Percentiles rank a stretch among this genome's conserved stretches.
These are phyloP conservation scores for Crossaster papposus DNA, from an alignment of 53 echinoderm and acorn worm species.

Conservation along the genomic window DNA sequence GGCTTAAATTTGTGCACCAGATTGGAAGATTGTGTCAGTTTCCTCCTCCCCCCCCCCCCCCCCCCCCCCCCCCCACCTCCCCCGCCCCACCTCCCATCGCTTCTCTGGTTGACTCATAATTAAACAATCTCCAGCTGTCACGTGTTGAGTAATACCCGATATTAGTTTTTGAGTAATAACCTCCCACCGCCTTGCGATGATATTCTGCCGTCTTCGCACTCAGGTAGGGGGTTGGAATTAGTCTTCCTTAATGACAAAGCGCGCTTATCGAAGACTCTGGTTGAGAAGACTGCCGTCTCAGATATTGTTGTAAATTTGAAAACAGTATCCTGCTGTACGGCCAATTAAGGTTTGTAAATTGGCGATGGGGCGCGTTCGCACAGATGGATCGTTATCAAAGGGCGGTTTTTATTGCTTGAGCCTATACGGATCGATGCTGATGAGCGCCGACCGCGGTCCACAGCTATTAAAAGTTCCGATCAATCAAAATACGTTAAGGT, in stretches of 20 bases:
- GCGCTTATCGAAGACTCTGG: not conserved
- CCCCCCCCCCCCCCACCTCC: not conserved
- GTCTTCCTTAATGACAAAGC: not conserved
- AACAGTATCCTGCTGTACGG: not conserved
- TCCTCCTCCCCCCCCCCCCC: not conserved
- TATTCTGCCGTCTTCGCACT: not conserved
- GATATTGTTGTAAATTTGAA: not conserved
- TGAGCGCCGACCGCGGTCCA: not conserved
- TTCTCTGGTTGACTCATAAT: not conserved
- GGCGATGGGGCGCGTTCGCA: not conserved
- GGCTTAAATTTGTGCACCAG: too few relatives aligned
- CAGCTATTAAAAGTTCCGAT: not conserved
- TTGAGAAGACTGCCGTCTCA: not conserved
- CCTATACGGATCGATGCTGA: not conserved
- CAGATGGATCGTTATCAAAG: not conserved
- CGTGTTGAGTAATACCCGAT: not conserved
- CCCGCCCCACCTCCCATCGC: not conserved
- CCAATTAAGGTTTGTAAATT: constrained; percentile 15
- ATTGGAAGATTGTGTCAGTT: too few relatives aligned
- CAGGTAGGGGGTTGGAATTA: not conserved
- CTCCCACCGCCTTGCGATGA: not conserved
- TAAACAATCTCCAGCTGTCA: not conserved
- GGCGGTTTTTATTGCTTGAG: not conserved
- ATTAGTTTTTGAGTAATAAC: constrained; percentile 9
- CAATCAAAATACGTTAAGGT: not conserved